A percentile compares a stretch with the other conserved stretches of the same genome.
These are phyloP conservation scores for Polydesmus complanatus DNA, from an alignment of 2,888 invertebrate species.

Conservation along the genomic window DNA sequence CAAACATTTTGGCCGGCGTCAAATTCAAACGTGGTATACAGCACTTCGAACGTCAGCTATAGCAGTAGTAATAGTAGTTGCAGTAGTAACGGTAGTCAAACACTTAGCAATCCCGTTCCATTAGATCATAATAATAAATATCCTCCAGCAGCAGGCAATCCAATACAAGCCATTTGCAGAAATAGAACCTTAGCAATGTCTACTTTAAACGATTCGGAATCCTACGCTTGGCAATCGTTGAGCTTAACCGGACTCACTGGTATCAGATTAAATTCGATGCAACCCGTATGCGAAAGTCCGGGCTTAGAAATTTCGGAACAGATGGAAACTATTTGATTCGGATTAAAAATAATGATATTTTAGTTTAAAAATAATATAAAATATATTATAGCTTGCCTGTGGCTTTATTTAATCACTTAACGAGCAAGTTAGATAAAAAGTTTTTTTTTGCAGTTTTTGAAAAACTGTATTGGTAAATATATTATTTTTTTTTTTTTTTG, in stretches of 20 bases:
- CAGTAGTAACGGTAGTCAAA: not conserved
- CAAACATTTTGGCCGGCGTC: not conserved
- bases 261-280: conserved; percentile 10
- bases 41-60: not conserved
- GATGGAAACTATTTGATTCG: conserved; percentile 15
- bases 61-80: not conserved
- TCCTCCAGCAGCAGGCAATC: not conserved
- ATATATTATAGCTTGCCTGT: too few relatives aligned
- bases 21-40: not conserved
- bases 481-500: too few relatives aligned
- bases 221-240: conserved; percentile 9
- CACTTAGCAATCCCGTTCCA: not conserved
- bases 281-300: conserved; percentile 16
- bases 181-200: not conserved
- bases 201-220: not conserved
- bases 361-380: too few relatives aligned
- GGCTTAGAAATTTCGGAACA: conserved; percentile 15
- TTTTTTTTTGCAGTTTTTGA: too few relatives aligned
- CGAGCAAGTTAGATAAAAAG: too few relatives aligned
- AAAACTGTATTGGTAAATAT: too few relatives aligned
- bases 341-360: not conserved
- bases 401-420: too few relatives aligned
- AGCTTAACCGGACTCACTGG: not conserved
- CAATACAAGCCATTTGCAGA: not conserved
- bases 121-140: not conserved